Evolutionary conservation across 2,888 invertebrate species (phyloP), one percentile per base, ranked within the genome.

Genomic region (Ochlodes sylvanus): DNA sequence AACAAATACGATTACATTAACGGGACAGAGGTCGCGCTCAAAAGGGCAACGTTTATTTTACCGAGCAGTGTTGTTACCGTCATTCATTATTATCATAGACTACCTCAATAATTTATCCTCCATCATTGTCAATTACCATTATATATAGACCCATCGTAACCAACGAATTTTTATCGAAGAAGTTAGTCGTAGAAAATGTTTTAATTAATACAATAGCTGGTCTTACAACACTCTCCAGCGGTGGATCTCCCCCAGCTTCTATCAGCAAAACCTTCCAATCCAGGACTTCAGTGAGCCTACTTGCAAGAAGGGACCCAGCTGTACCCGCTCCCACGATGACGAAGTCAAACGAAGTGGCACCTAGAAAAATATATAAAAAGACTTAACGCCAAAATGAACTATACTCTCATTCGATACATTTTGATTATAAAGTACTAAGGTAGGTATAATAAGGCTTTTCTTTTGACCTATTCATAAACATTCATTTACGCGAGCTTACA

Each of bases 181-280:
- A 12, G 12, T 9, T 12, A 38, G 38, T 2, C 38, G 38, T 38
- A 38, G 12, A 38, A 38, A 12, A 38, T 38, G 10, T 12, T 12
- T 10, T 38, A 12, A 38, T 9, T 38, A 10, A 38, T 10, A 38
- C 10, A 47, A 17, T 47, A 3, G 50, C 52, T n/a, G 14, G 61
- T 15, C 90, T 82, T 71, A 92, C 92, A 73, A 91, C 82, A 47
- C 82, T 81, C 57, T 92, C 92, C 71, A 88, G 65, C 0, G 90
- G 87, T 9, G 92, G 92, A 64, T 92, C 88, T 0, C 76, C 86
- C 0, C 92, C 92, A 47, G 88, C 89, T 73, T 92, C 92, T n/a
- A 92, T 76, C 0, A 92, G 81, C 34, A 92, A 76, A 32, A 92
- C 86, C 72, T 83, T 89, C 92, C 92, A 92, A 0, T 85, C 68